Base-by-base conservation (phyloP, 2,113 vertebrate species). In the Setophaga petechia region DNA sequence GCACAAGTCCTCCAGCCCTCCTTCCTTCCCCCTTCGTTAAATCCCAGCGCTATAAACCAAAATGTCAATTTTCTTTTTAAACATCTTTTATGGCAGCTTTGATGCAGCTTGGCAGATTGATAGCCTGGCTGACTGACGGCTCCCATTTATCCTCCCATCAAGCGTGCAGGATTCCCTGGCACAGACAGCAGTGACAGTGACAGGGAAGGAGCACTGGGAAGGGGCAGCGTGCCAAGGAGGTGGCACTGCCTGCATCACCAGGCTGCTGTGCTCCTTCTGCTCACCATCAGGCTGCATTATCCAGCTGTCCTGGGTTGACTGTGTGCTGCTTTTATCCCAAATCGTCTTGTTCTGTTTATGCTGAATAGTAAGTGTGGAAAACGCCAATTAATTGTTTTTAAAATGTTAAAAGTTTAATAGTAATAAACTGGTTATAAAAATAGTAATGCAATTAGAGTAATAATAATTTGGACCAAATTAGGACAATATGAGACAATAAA, bases 1-100 rank as follows among this genome's bases (percentile, higher is more conserved):
- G 35, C 55, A 3, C 4, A 0, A 39, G 5, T 65, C 84, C 93
- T 85, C 62, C 74, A 92, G 65, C 81, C 55, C 78, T 89, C 75
- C 20, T 68, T 84, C 75, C 20, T 72, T 85, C 57, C 46, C 51
- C 46, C 33, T 55, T 62, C 2, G 20, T 94, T 93, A 91, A 94
- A 94, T 12, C 67, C 81, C 62, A 16, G 58, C 0, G 2, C 96
- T n/a, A 81, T 95, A 95, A 96, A 96, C 59, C 86, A 93, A 88
- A 95, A 92, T 78, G 88, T 91, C 97, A 95, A 73, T 96, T 97
- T 97, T 95, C 96, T 81, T 96, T 93, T 84, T 54, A 93, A 96
- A 95, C 15, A 21, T 90, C 92, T 94, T 96, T 95, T 87, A 86
- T 80, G 82, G 87, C 82, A 84, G 81, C 82, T 90, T 66, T 93